These are phyloP conservation scores for Verasper variegatus DNA, from an alignment of 2,113 vertebrate genomes.

Conservation along the genomic window DNA sequence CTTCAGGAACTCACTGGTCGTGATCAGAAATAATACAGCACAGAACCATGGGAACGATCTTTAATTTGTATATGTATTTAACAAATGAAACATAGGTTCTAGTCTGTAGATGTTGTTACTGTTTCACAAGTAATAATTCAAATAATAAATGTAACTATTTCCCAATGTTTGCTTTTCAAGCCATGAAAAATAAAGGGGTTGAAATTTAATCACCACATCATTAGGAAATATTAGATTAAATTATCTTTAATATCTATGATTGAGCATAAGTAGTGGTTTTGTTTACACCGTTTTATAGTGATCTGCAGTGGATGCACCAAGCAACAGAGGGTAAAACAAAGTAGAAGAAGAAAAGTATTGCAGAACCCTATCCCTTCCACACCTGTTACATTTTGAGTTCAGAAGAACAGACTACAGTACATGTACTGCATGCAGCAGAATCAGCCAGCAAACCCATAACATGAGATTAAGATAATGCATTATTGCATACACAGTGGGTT, in stretches of 20 bases:
- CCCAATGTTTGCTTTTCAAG: neutral
- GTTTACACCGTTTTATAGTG: neutral
- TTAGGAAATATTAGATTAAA: too few species aligned
- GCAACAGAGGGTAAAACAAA: slow-evolving; percentile 8
- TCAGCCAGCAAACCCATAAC: neutral
- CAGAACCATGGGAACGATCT: neutral
- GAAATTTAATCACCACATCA: too few species aligned
- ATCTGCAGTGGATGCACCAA: neutral
- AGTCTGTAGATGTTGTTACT: neutral
- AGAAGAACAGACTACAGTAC: neutral
- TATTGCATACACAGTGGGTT: neutral
- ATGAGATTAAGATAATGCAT: too few species aligned
- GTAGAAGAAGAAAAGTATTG: neutral
- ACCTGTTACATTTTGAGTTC: neutral
- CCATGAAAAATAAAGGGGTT: too few species aligned
- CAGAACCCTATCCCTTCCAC: neutral
- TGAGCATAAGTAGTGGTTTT: too few species aligned
- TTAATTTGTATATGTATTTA: neutral
- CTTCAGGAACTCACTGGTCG: too few species aligned
- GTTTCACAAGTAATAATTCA: too few species aligned
- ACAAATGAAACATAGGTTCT: neutral
- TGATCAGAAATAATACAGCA: neutral
- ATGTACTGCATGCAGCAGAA: neutral
- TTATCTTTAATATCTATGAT: too few species aligned
- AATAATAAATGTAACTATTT: neutral